Base-by-base conservation (phyloP, 2,797 vertebrate genomes). In the Spea hammondii region DNA sequence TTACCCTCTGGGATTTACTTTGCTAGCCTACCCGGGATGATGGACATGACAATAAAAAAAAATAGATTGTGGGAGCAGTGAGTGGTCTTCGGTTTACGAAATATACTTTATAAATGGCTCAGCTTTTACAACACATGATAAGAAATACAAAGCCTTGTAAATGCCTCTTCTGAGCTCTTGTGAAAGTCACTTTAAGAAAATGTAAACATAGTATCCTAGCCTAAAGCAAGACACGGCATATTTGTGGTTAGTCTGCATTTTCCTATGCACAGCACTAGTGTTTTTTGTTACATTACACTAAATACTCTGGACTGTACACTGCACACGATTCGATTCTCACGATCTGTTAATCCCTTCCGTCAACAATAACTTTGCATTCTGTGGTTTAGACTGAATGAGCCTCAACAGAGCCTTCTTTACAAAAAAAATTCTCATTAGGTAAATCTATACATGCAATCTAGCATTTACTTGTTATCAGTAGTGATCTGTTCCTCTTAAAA, bases 341-440 rank as follows among this genome's bases (percentile, higher is more conserved):
- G 72, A 76, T 70, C 72, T 49, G 66, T 12, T 80, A 80, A 80
- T 75, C 78, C 64, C 9, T 80, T 71, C 14, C 47, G 69, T 70
- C 78, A 80, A 80, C 78, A 80, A 80, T 75, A 67, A 54, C 67
- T 79, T 53, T 70, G 78, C 75, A 54, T 46, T 74, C 70, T 68
- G 71, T 46, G 65, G 72, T 74, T 79, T 69, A 64, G 57, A 45
- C 66, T 57, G 49, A 57, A 7, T 68, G 64, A 74, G 74, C 46
- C 65, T 74, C 65, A 14, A 66, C 55, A 14, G 9, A 69, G 72
- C 6, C 14, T 32, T 69, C 60, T 10, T 71, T 71, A 55, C 13
- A 68, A 5, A 13, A 60, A 57, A 32, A 32, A 32, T 32, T 32
- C 32, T 32, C 32, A 32, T 32, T 32, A 32, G 32, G 32, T 32